Evolutionary conservation across 2,797 vertebrate genomes (phyloP).

Genomic region (Psittacula derbiana): DNA sequence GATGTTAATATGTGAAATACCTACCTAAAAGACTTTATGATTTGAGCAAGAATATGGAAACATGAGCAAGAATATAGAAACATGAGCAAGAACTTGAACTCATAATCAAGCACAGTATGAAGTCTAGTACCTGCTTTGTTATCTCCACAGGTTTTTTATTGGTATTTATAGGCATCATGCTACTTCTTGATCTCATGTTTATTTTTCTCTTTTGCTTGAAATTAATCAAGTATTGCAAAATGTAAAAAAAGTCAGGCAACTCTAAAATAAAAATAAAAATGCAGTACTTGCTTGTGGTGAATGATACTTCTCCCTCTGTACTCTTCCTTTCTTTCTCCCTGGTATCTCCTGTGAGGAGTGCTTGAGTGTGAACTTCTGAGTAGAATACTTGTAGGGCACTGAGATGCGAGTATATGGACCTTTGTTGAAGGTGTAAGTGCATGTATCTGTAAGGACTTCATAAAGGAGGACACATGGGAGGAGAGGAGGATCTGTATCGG

Average conservation of each 20-base stretch:
- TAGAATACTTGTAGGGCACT: background rate
- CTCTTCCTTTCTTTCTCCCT: background rate
- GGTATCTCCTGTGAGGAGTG: background rate
- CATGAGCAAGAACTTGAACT: background rate
- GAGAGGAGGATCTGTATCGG: background rate
- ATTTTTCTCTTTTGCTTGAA: background rate
- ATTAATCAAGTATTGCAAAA: background rate
- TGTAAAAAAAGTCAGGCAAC: background rate
- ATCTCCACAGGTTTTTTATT: background rate
- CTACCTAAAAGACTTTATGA: background rate
- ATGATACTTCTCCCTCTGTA: background rate
- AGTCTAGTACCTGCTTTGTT: background rate
- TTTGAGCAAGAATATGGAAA: background rate
- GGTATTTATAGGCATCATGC: background rate
- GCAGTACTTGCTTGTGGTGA: background rate
- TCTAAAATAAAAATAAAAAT: background rate
- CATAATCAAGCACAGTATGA: background rate
- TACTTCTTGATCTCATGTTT: background rate
- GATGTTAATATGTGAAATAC: background rate
- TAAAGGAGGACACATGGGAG: background rate
- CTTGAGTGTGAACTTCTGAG: background rate
- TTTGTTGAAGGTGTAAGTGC: background rate
- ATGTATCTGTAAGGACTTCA: background rate
- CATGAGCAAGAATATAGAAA: background rate
- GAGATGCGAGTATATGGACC: background rate